Base-by-base conservation (phyloP, 2,113 vertebrate genomes). In the Melanotaenia duboulayi region DNA sequence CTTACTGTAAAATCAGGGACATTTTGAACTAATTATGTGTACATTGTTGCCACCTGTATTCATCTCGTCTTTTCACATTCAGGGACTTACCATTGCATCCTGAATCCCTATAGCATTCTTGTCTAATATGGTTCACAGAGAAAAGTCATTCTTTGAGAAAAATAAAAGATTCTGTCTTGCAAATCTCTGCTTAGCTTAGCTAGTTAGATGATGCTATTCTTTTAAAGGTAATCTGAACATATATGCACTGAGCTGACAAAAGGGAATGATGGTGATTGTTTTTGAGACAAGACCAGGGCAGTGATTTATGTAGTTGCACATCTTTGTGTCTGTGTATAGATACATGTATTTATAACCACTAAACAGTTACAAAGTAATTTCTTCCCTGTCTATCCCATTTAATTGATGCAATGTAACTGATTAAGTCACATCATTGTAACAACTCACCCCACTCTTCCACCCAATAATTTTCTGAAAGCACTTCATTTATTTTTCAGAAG, bases 1-100 rank as follows among this genome's bases (percentile, higher is more conserved):
- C 94, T 93, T 96, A 95, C 94, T 88, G 84, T 86, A 95, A 95
- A 95, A 96, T 99, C 97, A 99, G 97, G 97, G 97, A 98, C 96
- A 95, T 95, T 95, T 84, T 96, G 91, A 95, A 90, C 93, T 95
- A 91, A 93, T 93, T 91, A 93, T 94, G 87, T 94, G 92, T 94
- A 91, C 90, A 94, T 93, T 92, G 94, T 95, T 66, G 82, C 85
- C 86, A 89, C 89, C 92, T 94, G 94, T 95, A 90, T 94, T 93
- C 91, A 74, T 85, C 87, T 90, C 78, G 65, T 92, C 83, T 92
- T 92, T 93, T 94, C 89, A 91, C 91, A 76, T 90, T 93, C 89
- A 94, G 89, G 90, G 86, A 91, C 82, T 81, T 76, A 72, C 78
- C 82, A 87, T 70, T 84, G 80, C 63, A 84, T 92, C 93, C 93